Conservation (phyloP, 2,113 vertebrate species). For the Hippocampus comes region DNA sequence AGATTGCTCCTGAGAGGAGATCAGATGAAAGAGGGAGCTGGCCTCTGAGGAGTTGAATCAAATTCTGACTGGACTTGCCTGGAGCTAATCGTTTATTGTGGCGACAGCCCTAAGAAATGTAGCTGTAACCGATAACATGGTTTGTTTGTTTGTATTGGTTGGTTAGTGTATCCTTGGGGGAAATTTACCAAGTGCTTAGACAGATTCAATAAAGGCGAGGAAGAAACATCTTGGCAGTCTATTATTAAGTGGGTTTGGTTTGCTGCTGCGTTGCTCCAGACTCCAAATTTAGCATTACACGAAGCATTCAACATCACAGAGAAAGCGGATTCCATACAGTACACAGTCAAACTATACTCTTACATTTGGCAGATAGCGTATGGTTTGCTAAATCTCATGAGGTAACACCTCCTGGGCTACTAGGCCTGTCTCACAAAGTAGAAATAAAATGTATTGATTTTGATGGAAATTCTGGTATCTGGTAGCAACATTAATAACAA, state of each 20-base stretch:
- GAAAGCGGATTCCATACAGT: neutral
- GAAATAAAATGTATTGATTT: neutral
- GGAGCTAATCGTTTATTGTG: slow-evolving; percentile 18
- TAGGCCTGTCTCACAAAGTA: neutral
- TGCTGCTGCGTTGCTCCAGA: slow-evolving; percentile 30
- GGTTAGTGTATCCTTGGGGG: slow-evolving; percentile 13
- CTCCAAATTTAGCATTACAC: slow-evolving; percentile 38
- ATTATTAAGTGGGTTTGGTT: slow-evolving; percentile 60
- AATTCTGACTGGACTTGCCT: slow-evolving; percentile 18
- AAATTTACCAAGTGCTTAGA: slow-evolving; percentile 51
- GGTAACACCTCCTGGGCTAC: neutral
- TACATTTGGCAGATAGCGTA: neutral
- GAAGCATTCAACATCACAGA: slow-evolving; percentile 9
- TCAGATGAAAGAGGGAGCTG: slow-evolving; percentile 5
- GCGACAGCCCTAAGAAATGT: slow-evolving; percentile 6
- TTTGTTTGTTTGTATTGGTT: slow-evolving; percentile 21
- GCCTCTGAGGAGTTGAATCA: slow-evolving; percentile 17
- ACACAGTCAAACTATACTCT: slow-evolving; percentile 1
- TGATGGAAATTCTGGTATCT: neutral
- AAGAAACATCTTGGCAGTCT: slow-evolving; percentile 42
- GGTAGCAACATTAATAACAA: neutral
- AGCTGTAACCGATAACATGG: slow-evolving; percentile 5
- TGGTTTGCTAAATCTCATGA: neutral
- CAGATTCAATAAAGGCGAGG: slow-evolving; percentile 49
- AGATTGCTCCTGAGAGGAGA: slow-evolving; percentile 14